Base-by-base conservation (phyloP, 2,797 vertebrate species). In the Amniataba percoides region DNA sequence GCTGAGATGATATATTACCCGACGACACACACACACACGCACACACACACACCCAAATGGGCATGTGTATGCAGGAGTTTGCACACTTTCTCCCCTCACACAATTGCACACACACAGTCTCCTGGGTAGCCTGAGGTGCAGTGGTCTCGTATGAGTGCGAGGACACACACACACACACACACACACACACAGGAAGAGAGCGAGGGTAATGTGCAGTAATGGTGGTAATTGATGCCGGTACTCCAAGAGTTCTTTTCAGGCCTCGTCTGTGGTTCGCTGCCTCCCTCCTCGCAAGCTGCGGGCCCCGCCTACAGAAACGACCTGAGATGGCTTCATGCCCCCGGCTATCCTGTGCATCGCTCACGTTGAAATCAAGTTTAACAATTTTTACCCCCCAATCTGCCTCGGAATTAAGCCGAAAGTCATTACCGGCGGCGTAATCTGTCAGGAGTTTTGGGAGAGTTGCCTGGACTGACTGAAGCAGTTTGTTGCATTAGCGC, bases 1-100 rank as follows among this genome's bases (percentile, higher is more conserved):
- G 91, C 93, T 75, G 85, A 87, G 88, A 95, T 95, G 92, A 95
- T 95, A 79, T 92, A 95, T 95, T 91, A 91, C 92, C 87, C 62
- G 2, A 49, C 23, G 11, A 70, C 83, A 78, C 73, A 58, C 78
- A 76, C 78, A 80, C 72, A 78, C 73, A 73, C 73, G 59, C 59
- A 81, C 61, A 73, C 75, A 81, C 82, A 81, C 82, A 77, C 71
- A 31, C 27, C 3, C 27, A 31, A 46, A 82, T 45, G 43, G 27
- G 59, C 42, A 70, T 64, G 69, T 81, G 71, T 59, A 56, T 45
- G 46, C 80, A 79, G 64, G 69, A 65, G 74, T 80, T 65, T 82
- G 52, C 62, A 79, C 80, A 73, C 61, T 84, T 83, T 72, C 15
- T 72, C 19, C 58, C 71, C 46, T 68, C 60, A 23, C 52, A 52